These are phyloP conservation scores for Jaculus jaculus DNA, from an alignment of 2,113 vertebrate genomes.

Conservation along the genomic window DNA sequence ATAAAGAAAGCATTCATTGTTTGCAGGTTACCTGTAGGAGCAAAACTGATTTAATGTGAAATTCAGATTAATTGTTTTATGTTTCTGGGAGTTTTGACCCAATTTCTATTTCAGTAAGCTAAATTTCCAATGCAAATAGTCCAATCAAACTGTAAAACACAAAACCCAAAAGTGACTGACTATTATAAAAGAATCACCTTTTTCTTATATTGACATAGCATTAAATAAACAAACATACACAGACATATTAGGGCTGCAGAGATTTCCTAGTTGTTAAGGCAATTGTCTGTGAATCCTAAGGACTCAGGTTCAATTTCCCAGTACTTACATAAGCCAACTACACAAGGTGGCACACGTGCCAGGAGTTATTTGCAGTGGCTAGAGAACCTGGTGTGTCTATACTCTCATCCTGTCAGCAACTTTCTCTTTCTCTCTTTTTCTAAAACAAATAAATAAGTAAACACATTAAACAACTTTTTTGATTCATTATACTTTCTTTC, in stretches of 20 bases:
- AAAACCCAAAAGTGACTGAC: background rate
- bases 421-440: too few relatives aligned
- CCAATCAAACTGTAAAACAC: background rate
- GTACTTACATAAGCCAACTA: too few relatives aligned
- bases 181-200: background rate
- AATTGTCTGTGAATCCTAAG: too few relatives aligned
- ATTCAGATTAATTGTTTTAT: slow-evolving; percentile 67
- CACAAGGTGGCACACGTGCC: too few relatives aligned
- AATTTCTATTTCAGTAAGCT: slow-evolving; percentile 60
- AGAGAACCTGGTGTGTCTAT: too few relatives aligned
- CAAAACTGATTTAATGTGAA: slow-evolving; percentile 58
- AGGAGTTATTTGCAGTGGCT: too few relatives aligned
- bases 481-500: background rate
- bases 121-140: slow-evolving; percentile 44
- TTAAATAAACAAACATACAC: background rate
- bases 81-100: slow-evolving; percentile 54
- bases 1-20: slow-evolving; percentile 53
- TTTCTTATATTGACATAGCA: background rate
- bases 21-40: slow-evolving; percentile 53
- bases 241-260: too few relatives aligned
- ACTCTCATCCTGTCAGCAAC: too few relatives aligned
- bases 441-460: too few relatives aligned
- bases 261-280: too few relatives aligned
- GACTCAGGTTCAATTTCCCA: too few relatives aligned
- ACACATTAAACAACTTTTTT: background rate